Percentiles rank a stretch among this genome's conserved stretches.
These are phyloP conservation scores for Burhinus oedicnemus DNA, from an alignment of 2,113 vertebrate species.

Conservation along the genomic window DNA sequence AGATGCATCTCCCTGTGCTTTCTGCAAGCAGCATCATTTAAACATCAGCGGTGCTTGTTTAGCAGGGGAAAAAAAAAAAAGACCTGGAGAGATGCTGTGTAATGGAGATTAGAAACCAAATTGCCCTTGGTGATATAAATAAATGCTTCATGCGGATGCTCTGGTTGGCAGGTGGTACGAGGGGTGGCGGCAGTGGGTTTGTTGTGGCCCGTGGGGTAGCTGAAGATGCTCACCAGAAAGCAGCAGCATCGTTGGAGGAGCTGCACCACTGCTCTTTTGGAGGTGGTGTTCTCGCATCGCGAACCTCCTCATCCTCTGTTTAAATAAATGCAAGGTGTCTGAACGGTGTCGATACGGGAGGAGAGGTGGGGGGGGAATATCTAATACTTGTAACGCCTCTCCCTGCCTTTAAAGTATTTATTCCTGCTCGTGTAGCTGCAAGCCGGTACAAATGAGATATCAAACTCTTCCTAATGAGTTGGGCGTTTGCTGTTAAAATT, in stretches of 20 bases:
- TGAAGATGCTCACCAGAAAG: neutral
- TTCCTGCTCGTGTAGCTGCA: neutral
- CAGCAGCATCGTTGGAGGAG: rapidly evolving
- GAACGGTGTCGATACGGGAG: neutral
- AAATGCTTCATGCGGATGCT: neutral
- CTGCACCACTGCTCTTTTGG: rapidly evolving
- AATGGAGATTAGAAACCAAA: neutral
- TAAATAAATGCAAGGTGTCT: neutral
- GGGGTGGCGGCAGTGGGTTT: neutral
- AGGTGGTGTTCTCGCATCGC: neutral
- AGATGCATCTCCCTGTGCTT: neutral
- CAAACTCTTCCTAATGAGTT: neutral
- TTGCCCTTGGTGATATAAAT: neutral
- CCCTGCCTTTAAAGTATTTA: neutral
- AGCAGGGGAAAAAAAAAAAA: neutral
- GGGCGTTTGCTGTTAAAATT: neutral
- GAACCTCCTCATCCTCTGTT: neutral
- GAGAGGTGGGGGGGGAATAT: neutral
- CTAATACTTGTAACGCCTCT: neutral
- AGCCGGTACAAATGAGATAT: neutral
- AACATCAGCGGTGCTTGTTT: neutral
- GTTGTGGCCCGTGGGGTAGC: neutral
- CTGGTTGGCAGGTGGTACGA: neutral
- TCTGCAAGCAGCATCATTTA: neutral
- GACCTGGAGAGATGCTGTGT: neutral